phyloP scores from a whole-genome alignment of 2,888 invertebrate species.

The Cheilosia urbana region DNA sequence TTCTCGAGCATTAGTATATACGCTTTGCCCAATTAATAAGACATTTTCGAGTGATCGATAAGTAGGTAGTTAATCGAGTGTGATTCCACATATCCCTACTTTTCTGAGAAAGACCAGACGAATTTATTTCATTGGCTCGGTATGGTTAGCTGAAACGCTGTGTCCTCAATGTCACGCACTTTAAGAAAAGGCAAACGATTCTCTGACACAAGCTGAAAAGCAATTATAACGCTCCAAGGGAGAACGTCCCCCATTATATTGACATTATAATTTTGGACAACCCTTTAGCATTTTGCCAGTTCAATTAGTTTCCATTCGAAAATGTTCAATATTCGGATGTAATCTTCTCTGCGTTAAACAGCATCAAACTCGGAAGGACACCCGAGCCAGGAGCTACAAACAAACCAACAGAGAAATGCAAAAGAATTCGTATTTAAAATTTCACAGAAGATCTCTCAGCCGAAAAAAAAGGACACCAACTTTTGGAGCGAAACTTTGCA shows the following conservation, averaged over 20 bases:
- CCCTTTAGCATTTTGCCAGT: conserved; percentile 11
- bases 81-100: conserved; percentile 7
- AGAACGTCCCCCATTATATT: too few relatives aligned
- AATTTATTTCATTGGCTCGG: neutral
- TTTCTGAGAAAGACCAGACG: neutral
- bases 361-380: neutral
- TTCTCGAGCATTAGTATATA: conserved; percentile 34
- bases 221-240: neutral
- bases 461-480: conserved; percentile 20
- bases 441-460: conserved; percentile 2
- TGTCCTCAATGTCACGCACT: neutral
- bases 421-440: conserved; percentile 15
- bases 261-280: conserved; percentile 8
- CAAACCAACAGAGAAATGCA: conserved; percentile 15
- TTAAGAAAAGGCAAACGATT: neutral
- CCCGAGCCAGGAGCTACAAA: too few relatives aligned
- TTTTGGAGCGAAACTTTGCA: neutral
- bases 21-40: conserved; percentile 53
- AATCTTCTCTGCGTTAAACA: conserved; percentile 21
- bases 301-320: conserved; percentile 47
- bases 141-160: neutral
- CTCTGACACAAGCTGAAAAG: neutral
- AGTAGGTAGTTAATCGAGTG: conserved; percentile 48
- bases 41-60: conserved; percentile 35
- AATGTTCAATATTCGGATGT: neutral